phyloP scores from a whole-genome alignment of 1,140 invertebrate genomes.

The Drosophila prosaltans region DNA sequence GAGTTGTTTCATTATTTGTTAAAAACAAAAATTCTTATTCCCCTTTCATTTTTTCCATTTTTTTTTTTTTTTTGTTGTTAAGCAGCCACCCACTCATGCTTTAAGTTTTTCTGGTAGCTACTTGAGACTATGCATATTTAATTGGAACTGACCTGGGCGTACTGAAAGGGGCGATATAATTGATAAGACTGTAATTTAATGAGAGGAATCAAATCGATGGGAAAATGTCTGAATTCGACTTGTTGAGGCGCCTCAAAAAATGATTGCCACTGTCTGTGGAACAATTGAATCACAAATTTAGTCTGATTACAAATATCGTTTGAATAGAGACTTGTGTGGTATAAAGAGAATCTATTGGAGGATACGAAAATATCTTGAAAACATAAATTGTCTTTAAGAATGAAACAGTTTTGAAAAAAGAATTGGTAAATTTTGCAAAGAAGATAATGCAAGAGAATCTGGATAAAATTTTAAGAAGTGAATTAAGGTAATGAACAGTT shows the following conservation, averaged over 20 bases:
- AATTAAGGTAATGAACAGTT: no score
- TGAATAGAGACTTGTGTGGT: not conserved
- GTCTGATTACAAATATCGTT: not conserved
- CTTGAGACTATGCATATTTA: conserved; percentile 28
- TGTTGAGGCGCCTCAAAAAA: not conserved
- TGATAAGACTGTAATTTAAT: conserved; percentile 15
- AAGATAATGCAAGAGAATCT: no score
- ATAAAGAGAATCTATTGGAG: no score
- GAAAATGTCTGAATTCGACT: conserved; percentile 3
- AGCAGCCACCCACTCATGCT: conserved; percentile 49
- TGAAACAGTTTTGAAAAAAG: no score
- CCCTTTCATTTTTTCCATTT: conserved; percentile 3
- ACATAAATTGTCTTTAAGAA: no score
- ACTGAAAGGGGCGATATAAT: conserved; percentile 25
- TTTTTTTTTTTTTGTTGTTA: conserved; percentile 23
- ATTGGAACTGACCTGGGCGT: conserved; percentile 40
- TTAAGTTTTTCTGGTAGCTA: conserved; percentile 27
- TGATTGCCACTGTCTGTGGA: not conserved
- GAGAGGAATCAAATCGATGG: not conserved
- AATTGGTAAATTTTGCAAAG: no score
- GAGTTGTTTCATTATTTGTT: conserved; percentile 14
- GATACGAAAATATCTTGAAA: no score
- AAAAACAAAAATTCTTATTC: conserved; percentile 30
- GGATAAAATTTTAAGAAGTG: no score
- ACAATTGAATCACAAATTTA: not conserved